Percentiles rank a stretch among this genome's conserved stretches.
phyloP scores from a whole-genome alignment of 2,113 vertebrate species.

The Coryphaenoides rupestris region DNA sequence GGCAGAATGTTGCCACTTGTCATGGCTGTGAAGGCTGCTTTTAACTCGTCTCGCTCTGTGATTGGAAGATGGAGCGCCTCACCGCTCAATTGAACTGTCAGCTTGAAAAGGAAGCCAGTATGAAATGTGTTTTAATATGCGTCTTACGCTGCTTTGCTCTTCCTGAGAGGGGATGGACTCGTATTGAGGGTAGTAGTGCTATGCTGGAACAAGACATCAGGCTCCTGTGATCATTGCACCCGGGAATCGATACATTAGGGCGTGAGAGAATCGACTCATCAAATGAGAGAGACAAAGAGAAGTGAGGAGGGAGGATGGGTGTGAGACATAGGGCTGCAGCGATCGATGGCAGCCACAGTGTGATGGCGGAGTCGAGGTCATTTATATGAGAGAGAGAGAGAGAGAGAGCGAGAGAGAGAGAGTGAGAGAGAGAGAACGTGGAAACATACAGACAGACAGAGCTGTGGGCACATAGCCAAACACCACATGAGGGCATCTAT shows the following conservation, averaged over 20 bases:
- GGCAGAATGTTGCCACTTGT: slow-evolving; percentile 54
- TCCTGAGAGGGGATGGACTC: too few relatives aligned
- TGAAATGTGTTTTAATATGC: slow-evolving; percentile 1
- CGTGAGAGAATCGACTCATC: slow-evolving; percentile 32
- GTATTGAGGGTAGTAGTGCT: too few relatives aligned
- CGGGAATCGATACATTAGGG: slow-evolving; percentile 49
- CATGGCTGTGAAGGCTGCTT: slow-evolving; percentile 43
- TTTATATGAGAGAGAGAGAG: slow-evolving; percentile 39
- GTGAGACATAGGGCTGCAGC: too few relatives aligned
- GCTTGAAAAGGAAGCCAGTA: slow-evolving; percentile 10
- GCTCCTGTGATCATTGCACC: slow-evolving; percentile 9
- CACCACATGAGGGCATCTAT: slow-evolving; percentile 28
- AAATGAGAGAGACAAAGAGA: not conserved
- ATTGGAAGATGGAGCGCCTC: slow-evolving; percentile 32
- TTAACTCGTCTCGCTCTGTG: slow-evolving; percentile 47
- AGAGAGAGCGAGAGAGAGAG: not conserved
- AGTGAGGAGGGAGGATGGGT: not conserved
- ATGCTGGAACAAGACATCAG: slow-evolving; percentile 37
- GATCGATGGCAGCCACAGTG: too few relatives aligned
- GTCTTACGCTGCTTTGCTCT: not conserved
- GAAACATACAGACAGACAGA: slow-evolving; percentile 23
- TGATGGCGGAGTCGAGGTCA: slow-evolving; percentile 33
- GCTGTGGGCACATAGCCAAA: slow-evolving; percentile 35
- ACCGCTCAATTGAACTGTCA: slow-evolving; percentile 31
- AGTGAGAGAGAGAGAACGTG: too few relatives aligned